Conservation (phyloP, 2,797 vertebrate species). For the Callimico goeldii region DNA sequence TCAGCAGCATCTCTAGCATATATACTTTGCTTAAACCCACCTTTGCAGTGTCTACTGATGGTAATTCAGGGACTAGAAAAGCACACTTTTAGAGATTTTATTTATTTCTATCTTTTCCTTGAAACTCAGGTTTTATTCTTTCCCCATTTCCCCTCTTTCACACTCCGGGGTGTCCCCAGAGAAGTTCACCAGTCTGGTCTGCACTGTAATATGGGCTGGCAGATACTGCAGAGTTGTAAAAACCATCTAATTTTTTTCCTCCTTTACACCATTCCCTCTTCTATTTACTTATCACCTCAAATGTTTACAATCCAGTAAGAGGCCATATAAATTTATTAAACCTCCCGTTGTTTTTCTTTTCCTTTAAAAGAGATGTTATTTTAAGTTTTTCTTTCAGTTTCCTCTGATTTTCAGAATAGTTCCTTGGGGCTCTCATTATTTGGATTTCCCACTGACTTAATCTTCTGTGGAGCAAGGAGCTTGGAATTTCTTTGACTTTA, state of each 20-base stretch:
- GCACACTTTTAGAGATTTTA: background rate
- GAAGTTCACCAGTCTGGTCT: background rate
- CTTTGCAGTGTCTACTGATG: background rate
- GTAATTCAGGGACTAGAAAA: background rate
- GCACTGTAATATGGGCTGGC: background rate
- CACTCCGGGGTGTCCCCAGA: background rate
- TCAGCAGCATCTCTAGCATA: background rate
- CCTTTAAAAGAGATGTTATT: constrained; percentile 39
- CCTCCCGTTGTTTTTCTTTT: background rate
- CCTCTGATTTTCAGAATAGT: constrained; percentile 31
- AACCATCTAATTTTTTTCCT: background rate
- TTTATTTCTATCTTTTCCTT: background rate
- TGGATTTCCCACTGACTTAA: constrained; percentile 54
- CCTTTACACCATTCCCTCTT: background rate
- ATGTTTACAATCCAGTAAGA: constrained; percentile 45
- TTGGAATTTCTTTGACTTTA: constrained; percentile 42
- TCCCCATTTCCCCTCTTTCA: background rate
- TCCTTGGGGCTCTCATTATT: constrained; percentile 52
- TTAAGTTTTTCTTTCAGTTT: constrained; percentile 48
- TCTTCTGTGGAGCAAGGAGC: constrained; percentile 13
- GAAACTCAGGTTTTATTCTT: background rate
- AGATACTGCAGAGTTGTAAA: background rate
- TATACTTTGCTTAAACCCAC: background rate
- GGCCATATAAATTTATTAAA: constrained; percentile 26
- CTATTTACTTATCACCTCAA: constrained; percentile 52